These are phyloP conservation scores for Thamnophis sirtalis DNA, from an alignment of 2,113 vertebrate species.

Conservation along the genomic window DNA sequence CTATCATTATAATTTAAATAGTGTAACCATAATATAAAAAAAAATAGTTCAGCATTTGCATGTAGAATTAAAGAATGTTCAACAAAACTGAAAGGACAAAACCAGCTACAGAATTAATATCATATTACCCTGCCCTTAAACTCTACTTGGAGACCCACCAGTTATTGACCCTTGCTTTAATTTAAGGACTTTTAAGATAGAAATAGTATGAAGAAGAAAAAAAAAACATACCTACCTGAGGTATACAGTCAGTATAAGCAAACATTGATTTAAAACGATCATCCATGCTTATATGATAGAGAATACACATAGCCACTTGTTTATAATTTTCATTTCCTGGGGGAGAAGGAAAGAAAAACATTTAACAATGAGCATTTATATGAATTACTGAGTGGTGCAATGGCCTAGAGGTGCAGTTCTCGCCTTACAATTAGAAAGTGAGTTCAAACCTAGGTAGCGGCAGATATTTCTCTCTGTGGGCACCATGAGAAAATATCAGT, in stretches of 20 bases:
- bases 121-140: conserved; percentile 27
- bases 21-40: conserved; percentile 20
- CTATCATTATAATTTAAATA: neutral
- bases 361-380: neutral
- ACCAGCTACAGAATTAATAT: neutral
- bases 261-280: conserved; percentile 92
- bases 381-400: neutral
- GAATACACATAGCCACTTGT: conserved; percentile 87
- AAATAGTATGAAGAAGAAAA: neutral
- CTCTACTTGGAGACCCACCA: neutral
- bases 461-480: no score
- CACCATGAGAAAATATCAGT: no score
- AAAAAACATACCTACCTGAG: conserved; percentile 76
- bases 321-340: conserved; percentile 90
- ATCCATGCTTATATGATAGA: conserved; percentile 93
- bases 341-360: conserved; percentile 41
- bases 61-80: conserved; percentile 14
- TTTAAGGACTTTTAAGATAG: neutral
- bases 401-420: no score
- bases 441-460: no score
- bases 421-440: no score
- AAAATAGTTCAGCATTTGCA: conserved; percentile 22
- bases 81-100: neutral
- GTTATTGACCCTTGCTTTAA: neutral
- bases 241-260: conserved; percentile 90